Evolutionary conservation across 2,888 invertebrate genomes (phyloP).

Genomic region (Nomada ruficornis): DNA sequence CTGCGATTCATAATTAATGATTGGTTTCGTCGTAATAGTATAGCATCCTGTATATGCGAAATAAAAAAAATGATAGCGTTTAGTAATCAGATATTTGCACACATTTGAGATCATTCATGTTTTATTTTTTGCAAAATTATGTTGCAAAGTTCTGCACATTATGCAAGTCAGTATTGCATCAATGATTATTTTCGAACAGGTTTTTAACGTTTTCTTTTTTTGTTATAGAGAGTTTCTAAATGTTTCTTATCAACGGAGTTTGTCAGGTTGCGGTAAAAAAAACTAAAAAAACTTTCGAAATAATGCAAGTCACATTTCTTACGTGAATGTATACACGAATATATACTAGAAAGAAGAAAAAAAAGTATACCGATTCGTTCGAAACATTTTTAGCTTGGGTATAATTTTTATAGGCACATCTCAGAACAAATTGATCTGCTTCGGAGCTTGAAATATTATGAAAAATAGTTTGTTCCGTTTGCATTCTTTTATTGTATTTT

Average conservation of each 20-base stretch:
- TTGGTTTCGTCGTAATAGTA: conserved; percentile 8
- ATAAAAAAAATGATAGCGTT: conserved; percentile 42
- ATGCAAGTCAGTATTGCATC: conserved; percentile 68
- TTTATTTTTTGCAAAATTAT: conserved; percentile 45
- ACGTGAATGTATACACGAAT: conserved; percentile 12
- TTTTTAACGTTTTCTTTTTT: conserved; percentile 24
- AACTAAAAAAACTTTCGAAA: conserved; percentile 4
- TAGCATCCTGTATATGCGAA: conserved; percentile 51
- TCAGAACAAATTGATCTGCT: conserved; percentile 47
- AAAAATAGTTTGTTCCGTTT: conserved; percentile 17
- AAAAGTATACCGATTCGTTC: conserved; percentile 37
- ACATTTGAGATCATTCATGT: conserved; percentile 34
- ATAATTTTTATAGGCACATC: conserved; percentile 66
- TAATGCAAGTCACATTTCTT: conserved; percentile 16
- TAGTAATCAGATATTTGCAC: conserved; percentile 49
- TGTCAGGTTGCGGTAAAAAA: conserved; percentile 13
- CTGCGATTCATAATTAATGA: background rate
- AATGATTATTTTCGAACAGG: conserved; percentile 44
- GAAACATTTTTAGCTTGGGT: conserved; percentile 21
- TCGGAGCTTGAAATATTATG: conserved; percentile 16
- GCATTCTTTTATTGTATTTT: conserved; percentile 25
- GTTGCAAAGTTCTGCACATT: conserved; percentile 52
- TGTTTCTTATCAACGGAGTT: conserved; percentile 1
- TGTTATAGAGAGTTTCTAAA: background rate
- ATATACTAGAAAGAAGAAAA: background rate